A percentile compares a stretch with the other conserved stretches of the same genome.
Conservation (phyloP, 2,888 invertebrate species). For the Ichneumoninae sp. region DNA sequence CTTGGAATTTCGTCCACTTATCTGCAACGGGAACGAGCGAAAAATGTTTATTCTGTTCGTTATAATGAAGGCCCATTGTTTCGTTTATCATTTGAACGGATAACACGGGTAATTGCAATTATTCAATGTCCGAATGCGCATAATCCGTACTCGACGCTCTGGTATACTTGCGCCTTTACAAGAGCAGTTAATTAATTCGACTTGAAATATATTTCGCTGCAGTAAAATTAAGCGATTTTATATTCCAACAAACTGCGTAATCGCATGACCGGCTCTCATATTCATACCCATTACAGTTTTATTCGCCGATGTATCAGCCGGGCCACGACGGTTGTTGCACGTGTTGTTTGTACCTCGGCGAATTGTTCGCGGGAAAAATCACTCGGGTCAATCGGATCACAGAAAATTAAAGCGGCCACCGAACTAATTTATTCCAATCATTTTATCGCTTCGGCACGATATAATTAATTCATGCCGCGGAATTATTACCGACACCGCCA, state of each 20-base stretch:
- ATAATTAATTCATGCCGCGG: slow-evolving; percentile 10
- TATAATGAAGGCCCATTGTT: neutral
- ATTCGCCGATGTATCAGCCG: slow-evolving; percentile 2
- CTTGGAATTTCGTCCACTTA: no score
- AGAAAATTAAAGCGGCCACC: slow-evolving; percentile 9
- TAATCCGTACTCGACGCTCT: neutral
- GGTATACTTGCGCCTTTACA: neutral
- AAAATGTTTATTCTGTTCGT: neutral
- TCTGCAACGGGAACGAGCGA: neutral
- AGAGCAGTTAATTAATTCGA: neutral
- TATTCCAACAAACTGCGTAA: slow-evolving; percentile 16
- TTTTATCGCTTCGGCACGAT: slow-evolving; percentile 1
- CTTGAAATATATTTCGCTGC: neutral
- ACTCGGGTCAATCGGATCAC: slow-evolving; percentile 5
- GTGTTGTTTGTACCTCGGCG: slow-evolving; percentile 5
- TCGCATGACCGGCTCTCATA: slow-evolving; percentile 2
- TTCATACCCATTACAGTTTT: slow-evolving; percentile 18
- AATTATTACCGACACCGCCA: neutral
- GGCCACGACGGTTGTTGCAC: neutral
- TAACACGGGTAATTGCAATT: slow-evolving; percentile 1
- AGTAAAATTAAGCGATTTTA: slow-evolving; percentile 23
- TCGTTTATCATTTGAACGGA: neutral
- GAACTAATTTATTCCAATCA: slow-evolving; percentile 9
- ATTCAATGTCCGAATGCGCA: neutral
- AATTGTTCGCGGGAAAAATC: slow-evolving; percentile 6